Evolutionary conservation across 2,888 invertebrate genomes (phyloP).

Genomic region (Nezara viridula): DNA sequence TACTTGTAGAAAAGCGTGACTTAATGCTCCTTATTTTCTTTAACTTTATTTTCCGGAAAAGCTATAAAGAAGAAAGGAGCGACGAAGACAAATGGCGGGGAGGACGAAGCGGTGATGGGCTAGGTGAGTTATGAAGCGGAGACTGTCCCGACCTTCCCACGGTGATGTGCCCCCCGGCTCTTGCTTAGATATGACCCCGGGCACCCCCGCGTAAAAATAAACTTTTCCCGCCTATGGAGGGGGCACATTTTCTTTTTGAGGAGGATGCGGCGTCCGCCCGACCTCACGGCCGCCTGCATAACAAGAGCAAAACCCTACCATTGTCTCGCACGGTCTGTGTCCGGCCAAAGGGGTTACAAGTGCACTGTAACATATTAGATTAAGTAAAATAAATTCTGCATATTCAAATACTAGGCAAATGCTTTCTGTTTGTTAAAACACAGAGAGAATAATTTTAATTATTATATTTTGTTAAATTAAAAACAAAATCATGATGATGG

Average conservation of each 20-base stretch:
- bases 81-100: background rate
- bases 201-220: constrained; percentile 47
- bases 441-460: no score
- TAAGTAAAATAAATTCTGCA: no score
- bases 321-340: background rate
- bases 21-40: background rate
- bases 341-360: background rate
- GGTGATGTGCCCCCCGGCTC: constrained; percentile 52
- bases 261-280: background rate
- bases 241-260: constrained; percentile 43
- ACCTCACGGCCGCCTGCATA: constrained; percentile 8
- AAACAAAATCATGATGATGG: no score
- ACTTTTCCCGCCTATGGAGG: constrained; percentile 11
- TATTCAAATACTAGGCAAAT: no score
- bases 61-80: background rate
- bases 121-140: constrained; percentile 43
- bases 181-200: constrained; percentile 39
- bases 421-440: no score
- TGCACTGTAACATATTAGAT: background rate
- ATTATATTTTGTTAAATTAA: no score
- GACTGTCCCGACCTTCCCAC: constrained; percentile 48
- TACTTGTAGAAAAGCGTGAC: background rate
- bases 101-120: background rate
- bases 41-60: background rate
- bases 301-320: constrained; percentile 19